Evolutionary conservation across 1,140 invertebrate genomes (phyloP).

Genomic region (Macrobrachium rosenbergii): DNA sequence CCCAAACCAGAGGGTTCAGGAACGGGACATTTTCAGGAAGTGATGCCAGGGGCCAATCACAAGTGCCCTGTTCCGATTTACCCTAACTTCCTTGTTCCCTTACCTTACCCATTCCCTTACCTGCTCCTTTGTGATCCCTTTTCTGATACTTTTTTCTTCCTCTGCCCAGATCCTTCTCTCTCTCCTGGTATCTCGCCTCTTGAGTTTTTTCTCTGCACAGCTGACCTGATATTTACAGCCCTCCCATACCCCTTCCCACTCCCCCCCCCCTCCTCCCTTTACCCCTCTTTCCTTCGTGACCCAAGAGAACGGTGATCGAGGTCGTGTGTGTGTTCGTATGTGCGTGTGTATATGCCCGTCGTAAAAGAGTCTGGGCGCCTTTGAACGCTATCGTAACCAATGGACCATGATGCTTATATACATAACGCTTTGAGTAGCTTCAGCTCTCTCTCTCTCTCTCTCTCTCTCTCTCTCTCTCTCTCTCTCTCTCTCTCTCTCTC

Average conservation of each 20-base stretch:
- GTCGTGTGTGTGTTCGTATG: neutral
- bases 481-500: no score
- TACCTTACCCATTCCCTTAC: neutral
- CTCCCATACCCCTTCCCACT: neutral
- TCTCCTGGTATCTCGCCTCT: conserved; percentile 3
- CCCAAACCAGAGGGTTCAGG: no score
- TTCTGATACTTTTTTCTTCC: neutral
- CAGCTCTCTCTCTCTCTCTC: conserved; percentile 21
- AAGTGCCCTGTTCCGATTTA: neutral
- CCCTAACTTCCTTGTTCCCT: neutral
- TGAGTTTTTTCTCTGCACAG: neutral
- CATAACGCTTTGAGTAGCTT: neutral
- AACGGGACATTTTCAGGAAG: no score
- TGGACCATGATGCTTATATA: no score
- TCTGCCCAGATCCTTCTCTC: neutral
- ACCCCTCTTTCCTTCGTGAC: neutral
- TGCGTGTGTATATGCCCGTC: neutral
- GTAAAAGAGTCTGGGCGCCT: neutral
- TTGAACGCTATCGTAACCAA: no score
- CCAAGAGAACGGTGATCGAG: neutral
- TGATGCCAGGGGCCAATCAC: no score
- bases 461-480: conserved; percentile 8
- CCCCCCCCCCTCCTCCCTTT: neutral
- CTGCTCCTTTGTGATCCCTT: neutral
- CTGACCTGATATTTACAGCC: neutral